phyloP scores from a whole-genome alignment of 2,888 invertebrate genomes.

The Plebejus argus region DNA sequence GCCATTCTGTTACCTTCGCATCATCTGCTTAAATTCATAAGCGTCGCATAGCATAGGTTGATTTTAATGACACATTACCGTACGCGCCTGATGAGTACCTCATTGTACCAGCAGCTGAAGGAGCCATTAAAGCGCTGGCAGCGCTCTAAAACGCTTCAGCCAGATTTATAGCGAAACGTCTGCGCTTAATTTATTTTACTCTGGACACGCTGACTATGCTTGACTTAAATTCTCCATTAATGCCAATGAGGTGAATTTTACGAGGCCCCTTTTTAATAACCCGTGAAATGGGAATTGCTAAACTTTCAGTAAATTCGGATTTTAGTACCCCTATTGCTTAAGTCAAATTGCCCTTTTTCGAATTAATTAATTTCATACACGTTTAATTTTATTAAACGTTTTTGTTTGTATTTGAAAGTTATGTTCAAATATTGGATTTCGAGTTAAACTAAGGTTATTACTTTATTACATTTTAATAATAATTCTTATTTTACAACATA shows the following conservation, averaged over 20 bases:
- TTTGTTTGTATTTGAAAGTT: background rate
- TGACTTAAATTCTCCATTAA: conserved; percentile 30
- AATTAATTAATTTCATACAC: background rate
- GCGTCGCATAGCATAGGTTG: background rate
- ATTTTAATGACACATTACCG: background rate
- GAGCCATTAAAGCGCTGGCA: conserved; percentile 10
- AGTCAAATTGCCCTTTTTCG: conserved; percentile 1
- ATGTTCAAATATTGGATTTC: no score
- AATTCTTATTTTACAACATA: no score
- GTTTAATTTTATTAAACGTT: background rate
- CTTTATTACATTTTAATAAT: no score
- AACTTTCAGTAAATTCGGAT: conserved; percentile 1
- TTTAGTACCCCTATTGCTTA: background rate
- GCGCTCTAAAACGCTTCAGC: conserved; percentile 11
- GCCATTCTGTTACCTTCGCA: background rate
- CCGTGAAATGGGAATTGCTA: conserved; percentile 6
- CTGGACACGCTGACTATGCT: conserved; percentile 23
- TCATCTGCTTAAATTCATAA: background rate
- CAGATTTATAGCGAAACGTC: conserved; percentile 19
- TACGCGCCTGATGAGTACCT: background rate
- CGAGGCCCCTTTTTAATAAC: conserved; percentile 25
- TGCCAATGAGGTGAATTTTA: conserved; percentile 21
- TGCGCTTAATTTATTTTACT: conserved; percentile 23
- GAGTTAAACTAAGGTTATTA: no score
- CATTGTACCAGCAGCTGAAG: conserved; percentile 10